Evolutionary conservation across 2,888 invertebrate genomes (phyloP), one percentile per base, ranked within the genome.

Genomic region (Parochlus steinenii): DNA sequence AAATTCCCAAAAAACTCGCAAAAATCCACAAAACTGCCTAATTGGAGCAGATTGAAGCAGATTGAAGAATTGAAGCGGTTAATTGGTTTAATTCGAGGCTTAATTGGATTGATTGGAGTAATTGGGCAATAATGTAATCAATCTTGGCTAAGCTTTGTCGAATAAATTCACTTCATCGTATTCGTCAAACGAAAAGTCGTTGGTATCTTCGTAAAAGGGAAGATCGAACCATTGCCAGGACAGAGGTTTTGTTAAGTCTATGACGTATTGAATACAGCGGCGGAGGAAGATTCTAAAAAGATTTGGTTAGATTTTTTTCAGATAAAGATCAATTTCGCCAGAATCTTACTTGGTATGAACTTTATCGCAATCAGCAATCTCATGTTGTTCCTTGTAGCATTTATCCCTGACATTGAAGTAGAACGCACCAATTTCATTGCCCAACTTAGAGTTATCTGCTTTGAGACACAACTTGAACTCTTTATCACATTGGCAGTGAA

Each of bases 141-240:
- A n/a, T n/a, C n/a, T n/a, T n/a, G n/a, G n/a, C n/a, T n/a, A n/a
- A n/a, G n/a, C n/a, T n/a, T n/a, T n/a, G n/a, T n/a, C n/a, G n/a
- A n/a, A n/a, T n/a, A n/a, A n/a, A n/a, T n/a, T n/a, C n/a, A n/a
- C n/a, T n/a, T 26, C 26, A 3, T 34, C 28, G 30, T 19, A 18
- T 12, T 30, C 18, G 6, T 19, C 18, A 34, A 28, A 34, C 22
- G 27, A 15, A 15, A 34, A 34, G 18, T 34, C 5, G 44, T 45
- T 5, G 25, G 22, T 22, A 47, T 48, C 3, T 15, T 33, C 38
- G 14, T 43, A 60, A 24, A 53, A 57, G 2, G 58, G 58, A 43
- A 54, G 51, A 27, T 58, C 56, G 34, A 55, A 59, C 37, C 51
- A 55, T 36, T 58, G 59, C 55, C 55, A 59, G 6, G 45, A 22